A percentile compares a stretch with the other conserved stretches of the same genome.
These are phyloP conservation scores for Heptranchias perlo DNA, from an alignment of 2,113 vertebrate genomes.

Conservation along the genomic window DNA sequence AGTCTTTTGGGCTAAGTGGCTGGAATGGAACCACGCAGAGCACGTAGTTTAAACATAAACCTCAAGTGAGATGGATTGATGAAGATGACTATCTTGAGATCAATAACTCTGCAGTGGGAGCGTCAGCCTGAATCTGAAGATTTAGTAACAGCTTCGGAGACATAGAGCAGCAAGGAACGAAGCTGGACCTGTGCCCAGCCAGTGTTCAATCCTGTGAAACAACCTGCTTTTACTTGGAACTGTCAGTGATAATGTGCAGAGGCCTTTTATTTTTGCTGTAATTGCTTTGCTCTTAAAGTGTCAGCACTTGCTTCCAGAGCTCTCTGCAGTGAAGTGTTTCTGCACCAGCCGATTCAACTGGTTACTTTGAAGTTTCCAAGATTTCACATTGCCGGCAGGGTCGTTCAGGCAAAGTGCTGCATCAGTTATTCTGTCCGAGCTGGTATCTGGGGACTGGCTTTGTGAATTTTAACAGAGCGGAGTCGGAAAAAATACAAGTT, in stretches of 20 bases:
- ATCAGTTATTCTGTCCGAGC: neutral
- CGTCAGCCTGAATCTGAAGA: too few species aligned
- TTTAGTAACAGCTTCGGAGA: neutral
- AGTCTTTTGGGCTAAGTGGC: neutral
- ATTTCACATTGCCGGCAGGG: neutral
- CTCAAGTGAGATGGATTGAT: conserved; percentile 27
- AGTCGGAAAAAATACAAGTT: neutral
- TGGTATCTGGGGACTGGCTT: neutral
- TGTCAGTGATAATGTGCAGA: neutral
- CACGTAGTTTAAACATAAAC: neutral
- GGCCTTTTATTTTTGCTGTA: too few species aligned
- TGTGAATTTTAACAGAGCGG: neutral
- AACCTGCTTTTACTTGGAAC: neutral
- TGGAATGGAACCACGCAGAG: neutral
- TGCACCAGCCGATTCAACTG: neutral
- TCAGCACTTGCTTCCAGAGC: neutral
- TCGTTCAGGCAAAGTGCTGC: too few species aligned
- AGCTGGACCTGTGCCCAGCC: neutral
- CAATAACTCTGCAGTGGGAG: neutral
- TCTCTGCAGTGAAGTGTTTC: too few species aligned
- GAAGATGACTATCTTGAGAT: neutral
- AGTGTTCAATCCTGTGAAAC: neutral
- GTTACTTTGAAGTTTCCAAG: neutral
- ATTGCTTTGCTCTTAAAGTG: neutral
- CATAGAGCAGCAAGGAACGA: neutral